These are phyloP conservation scores for Upupa epops DNA, from an alignment of 2,113 vertebrate genomes.

Conservation along the genomic window DNA sequence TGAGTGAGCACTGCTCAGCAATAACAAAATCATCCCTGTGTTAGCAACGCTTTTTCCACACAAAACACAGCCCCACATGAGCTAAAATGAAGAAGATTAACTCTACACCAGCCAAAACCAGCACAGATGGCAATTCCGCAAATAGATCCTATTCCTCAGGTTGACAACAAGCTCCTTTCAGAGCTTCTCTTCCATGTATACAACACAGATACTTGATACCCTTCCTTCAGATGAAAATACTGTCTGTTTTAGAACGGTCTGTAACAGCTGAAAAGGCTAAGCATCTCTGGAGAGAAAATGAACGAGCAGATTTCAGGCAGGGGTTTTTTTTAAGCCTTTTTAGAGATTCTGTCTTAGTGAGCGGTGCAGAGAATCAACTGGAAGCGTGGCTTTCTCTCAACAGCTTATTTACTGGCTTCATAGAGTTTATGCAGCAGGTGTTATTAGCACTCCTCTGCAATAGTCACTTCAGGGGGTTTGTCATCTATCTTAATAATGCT, in stretches of 20 bases:
- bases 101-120: neutral
- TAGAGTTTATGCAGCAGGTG: slow-evolving; percentile 24
- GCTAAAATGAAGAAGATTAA: neutral
- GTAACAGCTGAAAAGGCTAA: slow-evolving; percentile 8
- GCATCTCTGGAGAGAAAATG: neutral
- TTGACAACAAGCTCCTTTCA: neutral
- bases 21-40: neutral
- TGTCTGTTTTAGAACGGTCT: neutral
- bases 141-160: neutral
- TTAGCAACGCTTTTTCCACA: neutral
- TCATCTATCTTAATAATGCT: slow-evolving; percentile 44
- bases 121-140: neutral
- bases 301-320: neutral
- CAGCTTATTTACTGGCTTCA: neutral
- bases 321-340: neutral
- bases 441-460: slow-evolving; percentile 13
- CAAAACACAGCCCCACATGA: neutral
- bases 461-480: slow-evolving; percentile 7
- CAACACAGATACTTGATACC: neutral
- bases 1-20: neutral
- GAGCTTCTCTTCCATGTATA: neutral
- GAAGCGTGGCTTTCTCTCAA: neutral
- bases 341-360: slow-evolving; percentile 26
- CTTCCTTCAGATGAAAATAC: neutral
- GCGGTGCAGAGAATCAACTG: neutral